Evolutionary conservation across 2,888 invertebrate species (phyloP).

Genomic region (Andrena fulva): DNA sequence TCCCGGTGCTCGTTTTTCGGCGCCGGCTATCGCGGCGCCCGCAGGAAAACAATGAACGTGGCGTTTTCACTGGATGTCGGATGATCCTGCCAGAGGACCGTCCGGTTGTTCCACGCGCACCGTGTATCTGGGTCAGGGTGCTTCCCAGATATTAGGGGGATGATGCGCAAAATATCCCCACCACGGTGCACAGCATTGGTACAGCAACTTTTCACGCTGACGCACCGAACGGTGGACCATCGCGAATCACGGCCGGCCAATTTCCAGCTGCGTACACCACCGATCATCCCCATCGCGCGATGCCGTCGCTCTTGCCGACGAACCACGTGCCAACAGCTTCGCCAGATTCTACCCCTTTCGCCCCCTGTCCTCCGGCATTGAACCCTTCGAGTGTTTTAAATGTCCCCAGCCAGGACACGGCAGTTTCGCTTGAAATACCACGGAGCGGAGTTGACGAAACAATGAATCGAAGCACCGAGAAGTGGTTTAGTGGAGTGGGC

Average conservation of each 20-base stretch:
- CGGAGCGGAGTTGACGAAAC: not conserved
- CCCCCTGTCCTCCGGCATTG: not conserved
- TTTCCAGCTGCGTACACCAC: constrained; percentile 25
- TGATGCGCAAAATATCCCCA: constrained; percentile 84
- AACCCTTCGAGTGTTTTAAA: not conserved
- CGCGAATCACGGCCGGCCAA: constrained; percentile 45
- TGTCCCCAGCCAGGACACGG: not conserved
- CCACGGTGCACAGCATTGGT: constrained; percentile 66
- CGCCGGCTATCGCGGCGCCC: not conserved
- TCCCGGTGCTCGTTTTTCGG: not conserved
- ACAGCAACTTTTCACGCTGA: constrained; percentile 60
- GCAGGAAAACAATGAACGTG: constrained; percentile 2
- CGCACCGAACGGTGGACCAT: constrained; percentile 27
- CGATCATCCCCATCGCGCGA: not conserved
- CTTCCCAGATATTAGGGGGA: constrained; percentile 82
- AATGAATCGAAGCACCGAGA: not conserved
- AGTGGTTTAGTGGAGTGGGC: constrained; percentile 4
- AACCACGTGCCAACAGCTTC: constrained; percentile 19
- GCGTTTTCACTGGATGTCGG: constrained; percentile 41
- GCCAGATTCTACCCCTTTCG: not conserved
- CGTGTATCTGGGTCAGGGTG: constrained; percentile 81
- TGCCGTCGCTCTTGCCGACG: constrained; percentile 1
- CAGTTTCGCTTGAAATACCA: not conserved
- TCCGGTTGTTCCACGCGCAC: constrained; percentile 55
- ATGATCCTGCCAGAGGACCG: constrained; percentile 48